These are phyloP conservation scores for Littorina saxatilis DNA, from an alignment of 1,140 invertebrate genomes.

Conservation along the genomic window DNA sequence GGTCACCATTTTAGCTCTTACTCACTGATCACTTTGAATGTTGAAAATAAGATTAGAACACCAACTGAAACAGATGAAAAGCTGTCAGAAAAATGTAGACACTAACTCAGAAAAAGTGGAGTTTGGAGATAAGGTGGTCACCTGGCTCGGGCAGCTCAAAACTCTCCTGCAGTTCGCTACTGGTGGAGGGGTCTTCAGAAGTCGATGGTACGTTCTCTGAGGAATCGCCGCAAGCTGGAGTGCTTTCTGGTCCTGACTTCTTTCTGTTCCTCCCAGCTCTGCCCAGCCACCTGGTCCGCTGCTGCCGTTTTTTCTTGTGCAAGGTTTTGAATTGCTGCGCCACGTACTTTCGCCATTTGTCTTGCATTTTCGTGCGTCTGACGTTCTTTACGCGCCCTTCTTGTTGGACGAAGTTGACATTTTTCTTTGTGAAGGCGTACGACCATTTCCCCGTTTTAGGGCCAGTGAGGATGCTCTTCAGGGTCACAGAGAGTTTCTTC, in stretches of 20 bases:
- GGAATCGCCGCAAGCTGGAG: too few relatives aligned
- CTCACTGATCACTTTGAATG: too few relatives aligned
- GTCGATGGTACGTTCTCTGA: too few relatives aligned
- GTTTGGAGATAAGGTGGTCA: constrained; percentile 4
- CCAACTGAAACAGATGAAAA: too few relatives aligned
- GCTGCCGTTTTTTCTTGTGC: background rate
- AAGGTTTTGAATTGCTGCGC: background rate
- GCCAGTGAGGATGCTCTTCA: too few relatives aligned
- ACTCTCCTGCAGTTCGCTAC: background rate
- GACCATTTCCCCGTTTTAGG: too few relatives aligned
- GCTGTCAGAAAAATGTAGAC: background rate
- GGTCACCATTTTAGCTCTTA: too few relatives aligned
- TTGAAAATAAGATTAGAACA: too few relatives aligned
- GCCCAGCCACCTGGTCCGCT: constrained; percentile 15
- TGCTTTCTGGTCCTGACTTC: background rate
- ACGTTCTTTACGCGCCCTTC: too few relatives aligned
- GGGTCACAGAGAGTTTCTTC: too few relatives aligned
- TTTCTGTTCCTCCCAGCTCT: background rate
- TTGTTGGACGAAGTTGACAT: too few relatives aligned
- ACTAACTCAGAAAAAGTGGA: background rate
- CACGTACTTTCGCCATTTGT: constrained; percentile 16
- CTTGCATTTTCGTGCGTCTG: background rate
- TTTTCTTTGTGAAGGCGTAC: too few relatives aligned
- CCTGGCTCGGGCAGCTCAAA: background rate
- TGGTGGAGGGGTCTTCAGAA: background rate